These are phyloP conservation scores for Erpobdella octoculata DNA, from an alignment of 2,888 invertebrate species.

Conservation along the genomic window DNA sequence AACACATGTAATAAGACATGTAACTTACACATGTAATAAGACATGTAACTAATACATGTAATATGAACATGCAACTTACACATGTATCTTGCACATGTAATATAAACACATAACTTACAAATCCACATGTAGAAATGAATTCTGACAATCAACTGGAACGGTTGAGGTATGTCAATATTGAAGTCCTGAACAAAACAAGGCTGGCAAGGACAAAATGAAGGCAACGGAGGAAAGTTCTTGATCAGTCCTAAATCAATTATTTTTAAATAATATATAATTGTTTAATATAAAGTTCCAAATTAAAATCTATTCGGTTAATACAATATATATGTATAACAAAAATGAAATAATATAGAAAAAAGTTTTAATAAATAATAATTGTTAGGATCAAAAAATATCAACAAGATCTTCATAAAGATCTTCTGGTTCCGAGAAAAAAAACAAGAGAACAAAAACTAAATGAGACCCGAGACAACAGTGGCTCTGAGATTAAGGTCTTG, in stretches of 20 bases:
- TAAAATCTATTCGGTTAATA: neutral
- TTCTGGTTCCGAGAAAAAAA: too few relatives aligned
- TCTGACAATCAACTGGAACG: conserved; percentile 17
- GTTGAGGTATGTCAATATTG: conserved; percentile 25
- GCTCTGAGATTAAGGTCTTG: conserved; percentile 58
- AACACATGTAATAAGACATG: neutral
- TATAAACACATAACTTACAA: conserved; percentile 13
- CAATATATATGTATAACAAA: neutral
- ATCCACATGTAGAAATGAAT: conserved; percentile 27
- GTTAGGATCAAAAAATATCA: neutral
- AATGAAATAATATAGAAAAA: neutral
- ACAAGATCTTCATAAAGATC: neutral
- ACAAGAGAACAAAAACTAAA: neutral
- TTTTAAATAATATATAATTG: too few relatives aligned
- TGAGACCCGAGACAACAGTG: too few relatives aligned
- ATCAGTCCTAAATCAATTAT: neutral
- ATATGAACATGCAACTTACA: neutral
- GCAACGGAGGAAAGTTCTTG: conserved; percentile 29
- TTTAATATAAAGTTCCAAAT: neutral
- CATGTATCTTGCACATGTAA: neutral
- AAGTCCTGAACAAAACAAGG: conserved; percentile 28
- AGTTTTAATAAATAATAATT: neutral
- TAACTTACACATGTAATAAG: neutral
- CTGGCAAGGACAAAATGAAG: conserved; percentile 21
- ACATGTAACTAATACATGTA: neutral